Percentiles rank a stretch among this genome's conserved stretches.
Conservation (phyloP, 2,888 invertebrate species). For the Loripinus fragilis region DNA sequence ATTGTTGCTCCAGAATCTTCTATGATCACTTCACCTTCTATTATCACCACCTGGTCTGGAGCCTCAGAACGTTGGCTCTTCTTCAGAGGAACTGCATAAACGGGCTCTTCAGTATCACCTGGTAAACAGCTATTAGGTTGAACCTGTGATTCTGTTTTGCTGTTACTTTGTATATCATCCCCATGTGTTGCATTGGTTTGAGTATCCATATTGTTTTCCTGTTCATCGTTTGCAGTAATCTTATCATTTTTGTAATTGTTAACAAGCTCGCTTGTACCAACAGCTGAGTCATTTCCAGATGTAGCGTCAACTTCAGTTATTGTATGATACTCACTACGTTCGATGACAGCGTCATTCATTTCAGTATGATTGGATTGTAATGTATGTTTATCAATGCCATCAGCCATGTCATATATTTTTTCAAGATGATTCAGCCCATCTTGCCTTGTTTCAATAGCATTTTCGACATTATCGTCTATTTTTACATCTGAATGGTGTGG, state of each 20-base stretch:
- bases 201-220: too few species aligned
- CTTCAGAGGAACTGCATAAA: conserved; percentile 4
- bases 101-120: background rate
- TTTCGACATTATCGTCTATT: background rate
- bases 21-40: conserved; percentile 13
- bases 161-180: too few species aligned
- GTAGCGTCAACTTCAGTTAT: background rate
- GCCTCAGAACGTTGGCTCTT: background rate
- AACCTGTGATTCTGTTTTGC: too few species aligned
- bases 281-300: background rate
- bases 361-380: background rate
- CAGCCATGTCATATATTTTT: conserved; percentile 18
- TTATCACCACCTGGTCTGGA: background rate
- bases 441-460: background rate
- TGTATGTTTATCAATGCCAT: background rate
- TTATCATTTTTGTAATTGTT: too few species aligned
- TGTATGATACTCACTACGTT: conserved; percentile 3
- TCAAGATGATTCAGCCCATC: background rate
- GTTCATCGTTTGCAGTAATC: too few species aligned
- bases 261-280: too few species aligned
- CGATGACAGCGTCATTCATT: too few species aligned
- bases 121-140: too few species aligned
- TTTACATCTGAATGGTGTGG: background rate
- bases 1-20: conserved; percentile 15
- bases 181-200: too few species aligned